Conservation (phyloP, 2,113 vertebrate species). For the Oreotrochilus melanogaster region DNA sequence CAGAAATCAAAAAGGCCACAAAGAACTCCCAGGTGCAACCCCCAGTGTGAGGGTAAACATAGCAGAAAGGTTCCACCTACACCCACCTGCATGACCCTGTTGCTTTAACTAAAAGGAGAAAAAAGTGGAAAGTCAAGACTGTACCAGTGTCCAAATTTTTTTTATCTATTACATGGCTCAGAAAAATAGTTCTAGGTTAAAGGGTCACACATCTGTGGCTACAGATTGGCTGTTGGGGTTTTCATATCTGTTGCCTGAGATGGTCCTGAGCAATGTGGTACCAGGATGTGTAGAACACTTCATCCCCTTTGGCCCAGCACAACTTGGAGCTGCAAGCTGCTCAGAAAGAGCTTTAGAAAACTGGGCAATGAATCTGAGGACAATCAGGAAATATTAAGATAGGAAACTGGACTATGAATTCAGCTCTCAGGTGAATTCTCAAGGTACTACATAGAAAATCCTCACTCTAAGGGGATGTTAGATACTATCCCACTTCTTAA, state of each 20-base stretch:
- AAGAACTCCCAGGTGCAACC: neutral
- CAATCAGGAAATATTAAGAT: neutral
- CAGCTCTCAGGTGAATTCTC: neutral
- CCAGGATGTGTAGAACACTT: rapidly evolving
- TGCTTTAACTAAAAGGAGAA: neutral
- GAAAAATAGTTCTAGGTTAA: neutral
- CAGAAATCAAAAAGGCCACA: neutral
- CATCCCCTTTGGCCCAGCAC: neutral
- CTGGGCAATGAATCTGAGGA: neutral
- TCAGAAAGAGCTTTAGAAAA: neutral
- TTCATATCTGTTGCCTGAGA: neutral
- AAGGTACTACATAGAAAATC: neutral
- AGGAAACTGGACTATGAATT: neutral
- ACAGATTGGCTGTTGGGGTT: rapidly evolving
- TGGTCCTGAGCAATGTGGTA: rapidly evolving
- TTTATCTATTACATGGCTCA: neutral
- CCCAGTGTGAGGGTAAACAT: rapidly evolving
- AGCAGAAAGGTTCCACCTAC: neutral
- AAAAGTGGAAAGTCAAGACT: neutral
- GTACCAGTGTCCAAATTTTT: neutral
- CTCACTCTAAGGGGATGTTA: neutral
- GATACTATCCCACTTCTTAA: neutral
- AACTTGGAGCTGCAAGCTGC: neutral
- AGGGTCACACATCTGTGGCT: neutral
- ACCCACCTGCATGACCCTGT: neutral